Base-by-base conservation (phyloP, 1,140 invertebrate genomes). In the Magallana gigas region DNA sequence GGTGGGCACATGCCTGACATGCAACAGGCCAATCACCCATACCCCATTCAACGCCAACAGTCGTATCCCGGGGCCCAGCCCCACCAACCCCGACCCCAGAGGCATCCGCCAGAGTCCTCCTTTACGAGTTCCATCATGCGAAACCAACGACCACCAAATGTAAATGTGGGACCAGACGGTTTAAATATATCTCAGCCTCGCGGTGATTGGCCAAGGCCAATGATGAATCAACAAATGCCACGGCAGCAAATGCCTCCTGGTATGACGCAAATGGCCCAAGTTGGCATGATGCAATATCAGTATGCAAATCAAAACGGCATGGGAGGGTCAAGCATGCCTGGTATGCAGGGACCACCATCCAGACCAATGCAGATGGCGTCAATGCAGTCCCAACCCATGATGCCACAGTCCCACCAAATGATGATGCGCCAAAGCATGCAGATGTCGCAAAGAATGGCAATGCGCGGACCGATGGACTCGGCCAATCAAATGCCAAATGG, bases 121-220 rank as follows among this genome's bases (percentile, higher is more conserved):
- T 94, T 93, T 87, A 94, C 93, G 23, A 94, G 94, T 92, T 91
- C 94, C 87, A 91, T 95, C 80, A 92, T 94, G 93, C 84, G 94
- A 29, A 94, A 93, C 85, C 94, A 95, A 87, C 91, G 94, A 88
- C 94, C 95, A 16, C 95, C 95, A n/a, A 95, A 95, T 90, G 94
- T 95, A 2, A 95, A 95, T 88, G 94, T 95, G 48, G 95, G 95
- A 56, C 95, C 95, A 1, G 94, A 95, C 80, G 95, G 95, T n/a
- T 87, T 95, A 11, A 95, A 95, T 88, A 95, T 95, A 85, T 94
- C 94, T 11, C 94, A 94, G 86, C 92, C 93, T 9, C 88, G 92
- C 9, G 87, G 89, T 82, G 92, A 90, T 57, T 91, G 90, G 84
- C 88, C 88, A 14, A 86, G 90, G 29, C 89, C 87, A 59, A 92